Evolutionary conservation across 30 jellyfish, hydroid and myxozoan species (phyloP).

Genomic region (Hydractinia symbiolongicarpus): DNA sequence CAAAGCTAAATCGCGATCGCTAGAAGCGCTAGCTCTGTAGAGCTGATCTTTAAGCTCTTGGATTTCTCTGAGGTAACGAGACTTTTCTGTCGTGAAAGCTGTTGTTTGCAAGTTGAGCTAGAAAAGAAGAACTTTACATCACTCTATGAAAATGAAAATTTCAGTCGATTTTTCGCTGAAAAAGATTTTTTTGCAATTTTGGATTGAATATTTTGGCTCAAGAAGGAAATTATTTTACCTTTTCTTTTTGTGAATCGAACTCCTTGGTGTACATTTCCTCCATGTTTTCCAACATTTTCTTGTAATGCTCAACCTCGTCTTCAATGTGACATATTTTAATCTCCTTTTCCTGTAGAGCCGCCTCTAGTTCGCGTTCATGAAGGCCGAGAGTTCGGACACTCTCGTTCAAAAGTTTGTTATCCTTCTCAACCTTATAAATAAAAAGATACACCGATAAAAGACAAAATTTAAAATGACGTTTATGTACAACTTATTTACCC

Average conservation of each 20-base stretch:
- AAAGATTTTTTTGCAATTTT: background rate
- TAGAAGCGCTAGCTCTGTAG: constrained; percentile 79
- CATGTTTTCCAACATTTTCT: constrained; percentile 58
- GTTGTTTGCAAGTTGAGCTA: constrained; percentile 73
- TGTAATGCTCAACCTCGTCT: constrained; percentile 47
- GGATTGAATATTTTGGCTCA: background rate
- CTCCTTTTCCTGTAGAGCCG: constrained; percentile 53
- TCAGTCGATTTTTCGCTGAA: background rate
- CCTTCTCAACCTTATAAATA: background rate
- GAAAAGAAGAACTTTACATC: background rate
- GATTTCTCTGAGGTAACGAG: constrained; percentile 78
- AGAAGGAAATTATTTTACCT: constrained; percentile 31
- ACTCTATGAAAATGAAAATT: background rate
- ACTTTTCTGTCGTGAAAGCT: constrained; percentile 81
- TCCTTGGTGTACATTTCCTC: constrained; percentile 68
- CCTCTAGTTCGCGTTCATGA: constrained; percentile 34
- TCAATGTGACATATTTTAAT: constrained; percentile 37
- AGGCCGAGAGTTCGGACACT: background rate
- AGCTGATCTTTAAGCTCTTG: constrained; percentile 81
- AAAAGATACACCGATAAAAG: background rate
- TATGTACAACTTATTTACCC: no score
- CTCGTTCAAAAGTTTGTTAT: background rate
- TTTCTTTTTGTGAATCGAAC: constrained; percentile 66
- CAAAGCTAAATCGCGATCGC: constrained; percentile 91
- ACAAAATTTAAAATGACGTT: no score